Conservation (phyloP, 2,113 vertebrate species). For the Plestiodon gilberti region DNA sequence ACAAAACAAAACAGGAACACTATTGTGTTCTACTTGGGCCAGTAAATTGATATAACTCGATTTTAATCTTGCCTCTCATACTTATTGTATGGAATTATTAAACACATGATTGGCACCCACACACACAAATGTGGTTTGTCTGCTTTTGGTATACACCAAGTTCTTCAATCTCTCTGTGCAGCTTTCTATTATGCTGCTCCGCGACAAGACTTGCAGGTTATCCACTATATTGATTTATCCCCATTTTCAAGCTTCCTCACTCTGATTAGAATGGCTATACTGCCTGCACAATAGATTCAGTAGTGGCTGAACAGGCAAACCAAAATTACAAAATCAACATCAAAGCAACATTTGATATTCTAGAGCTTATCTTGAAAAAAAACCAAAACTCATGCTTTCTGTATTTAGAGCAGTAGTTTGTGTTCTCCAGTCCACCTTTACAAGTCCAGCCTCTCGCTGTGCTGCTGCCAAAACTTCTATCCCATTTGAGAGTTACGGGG, state of each 20-base stretch:
- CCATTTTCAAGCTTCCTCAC: slow-evolving; percentile 41
- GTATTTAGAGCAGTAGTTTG: neutral
- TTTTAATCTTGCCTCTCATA: neutral
- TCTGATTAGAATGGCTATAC: slow-evolving; percentile 50
- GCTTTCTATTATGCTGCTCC: neutral
- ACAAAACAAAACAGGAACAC: no score
- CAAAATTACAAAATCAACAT: slow-evolving; percentile 41
- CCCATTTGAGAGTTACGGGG: neutral
- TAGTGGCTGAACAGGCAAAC: slow-evolving; percentile 16
- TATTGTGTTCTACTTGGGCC: no score
- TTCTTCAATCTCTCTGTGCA: neutral
- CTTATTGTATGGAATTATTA: slow-evolving; percentile 17
- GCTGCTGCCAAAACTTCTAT: neutral
- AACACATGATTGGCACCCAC: neutral
- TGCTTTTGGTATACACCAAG: neutral
- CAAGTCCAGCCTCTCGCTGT: neutral
- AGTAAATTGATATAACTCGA: neutral
- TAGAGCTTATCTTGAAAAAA: neutral
- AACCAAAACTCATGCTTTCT: neutral
- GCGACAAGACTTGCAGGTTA: slow-evolving; percentile 15
- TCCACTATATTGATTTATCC: slow-evolving; percentile 40
- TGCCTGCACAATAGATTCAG: slow-evolving; percentile 41
- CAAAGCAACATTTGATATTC: slow-evolving; percentile 16
- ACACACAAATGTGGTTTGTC: neutral
- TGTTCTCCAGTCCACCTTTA: neutral